These are phyloP conservation scores for Todiramphus chloris DNA, from an alignment of 2,113 vertebrate species.

Conservation along the genomic window DNA sequence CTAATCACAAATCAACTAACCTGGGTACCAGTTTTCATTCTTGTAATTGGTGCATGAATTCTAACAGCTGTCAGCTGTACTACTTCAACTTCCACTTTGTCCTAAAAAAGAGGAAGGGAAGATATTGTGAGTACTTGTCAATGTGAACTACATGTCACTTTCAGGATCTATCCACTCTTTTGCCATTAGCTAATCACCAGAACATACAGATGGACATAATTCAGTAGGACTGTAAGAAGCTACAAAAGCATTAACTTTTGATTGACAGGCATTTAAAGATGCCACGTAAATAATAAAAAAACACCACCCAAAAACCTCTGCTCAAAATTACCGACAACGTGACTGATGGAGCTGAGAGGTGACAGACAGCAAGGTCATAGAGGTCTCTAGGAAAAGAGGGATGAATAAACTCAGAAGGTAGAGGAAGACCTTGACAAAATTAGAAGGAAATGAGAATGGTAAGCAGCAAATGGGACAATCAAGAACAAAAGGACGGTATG, in stretches of 20 bases:
- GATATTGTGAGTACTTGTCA: neutral
- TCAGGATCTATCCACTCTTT: neutral
- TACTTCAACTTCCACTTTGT: constrained; percentile 90
- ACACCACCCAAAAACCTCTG: neutral
- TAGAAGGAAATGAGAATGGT: neutral
- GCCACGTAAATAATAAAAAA: neutral
- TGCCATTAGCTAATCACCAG: neutral
- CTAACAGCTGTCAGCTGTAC: constrained; percentile 85
- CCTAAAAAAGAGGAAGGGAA: constrained; percentile 69
- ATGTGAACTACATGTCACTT: neutral
- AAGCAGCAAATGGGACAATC: neutral
- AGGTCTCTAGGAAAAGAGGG: neutral
- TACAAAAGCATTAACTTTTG: neutral
- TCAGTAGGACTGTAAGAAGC: neutral
- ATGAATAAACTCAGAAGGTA: neutral
- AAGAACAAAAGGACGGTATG: neutral
- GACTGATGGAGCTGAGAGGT: neutral
- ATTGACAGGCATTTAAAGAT: neutral
- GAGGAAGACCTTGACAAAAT: neutral
- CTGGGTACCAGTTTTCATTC: constrained; percentile 88
- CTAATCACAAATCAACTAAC: constrained; percentile 59
- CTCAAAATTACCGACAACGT: neutral
- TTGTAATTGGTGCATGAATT: constrained; percentile 89
- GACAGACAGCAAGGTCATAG: neutral
- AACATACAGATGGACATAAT: neutral